A percentile compares a stretch with the other conserved stretches of the same genome.
Conservation (phyloP, 2,797 vertebrate species). For the Phylloscopus collybita region DNA sequence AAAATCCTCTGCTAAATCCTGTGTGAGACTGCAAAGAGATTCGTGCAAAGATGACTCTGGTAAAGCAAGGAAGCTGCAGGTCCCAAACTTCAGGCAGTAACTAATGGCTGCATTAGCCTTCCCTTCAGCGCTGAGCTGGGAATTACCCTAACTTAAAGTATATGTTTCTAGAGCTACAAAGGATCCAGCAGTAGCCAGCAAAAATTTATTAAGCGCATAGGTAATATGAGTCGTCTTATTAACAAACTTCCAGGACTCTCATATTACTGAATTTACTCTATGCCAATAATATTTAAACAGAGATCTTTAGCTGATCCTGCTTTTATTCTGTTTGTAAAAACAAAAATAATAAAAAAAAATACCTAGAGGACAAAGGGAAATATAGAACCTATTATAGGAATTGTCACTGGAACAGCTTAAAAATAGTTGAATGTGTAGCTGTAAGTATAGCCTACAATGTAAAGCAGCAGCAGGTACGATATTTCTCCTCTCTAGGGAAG, state of each 20-base stretch:
- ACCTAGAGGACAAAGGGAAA: background rate
- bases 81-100: background rate
- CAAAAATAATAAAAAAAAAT: background rate
- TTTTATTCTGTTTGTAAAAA: conserved; percentile 20
- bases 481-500: background rate
- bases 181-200: conserved; percentile 5
- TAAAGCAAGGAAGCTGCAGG: background rate
- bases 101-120: background rate
- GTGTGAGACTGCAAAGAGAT: background rate
- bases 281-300: conserved; percentile 26
- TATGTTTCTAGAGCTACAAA: conserved; percentile 9
- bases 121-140: background rate
- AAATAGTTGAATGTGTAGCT: background rate
- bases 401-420: background rate
- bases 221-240: conserved; percentile 51
- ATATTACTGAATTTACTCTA: conserved; percentile 5
- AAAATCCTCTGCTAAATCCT: background rate
- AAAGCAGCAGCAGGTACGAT: background rate
- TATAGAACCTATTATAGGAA: background rate
- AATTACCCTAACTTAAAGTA: background rate
- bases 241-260: conserved; percentile 22
- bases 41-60: background rate
- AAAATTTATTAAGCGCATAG: conserved; percentile 32
- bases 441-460: background rate
- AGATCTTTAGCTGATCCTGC: background rate